These are phyloP conservation scores for Ylistrum balloti DNA, from an alignment of 1,140 invertebrate species.

Conservation along the genomic window DNA sequence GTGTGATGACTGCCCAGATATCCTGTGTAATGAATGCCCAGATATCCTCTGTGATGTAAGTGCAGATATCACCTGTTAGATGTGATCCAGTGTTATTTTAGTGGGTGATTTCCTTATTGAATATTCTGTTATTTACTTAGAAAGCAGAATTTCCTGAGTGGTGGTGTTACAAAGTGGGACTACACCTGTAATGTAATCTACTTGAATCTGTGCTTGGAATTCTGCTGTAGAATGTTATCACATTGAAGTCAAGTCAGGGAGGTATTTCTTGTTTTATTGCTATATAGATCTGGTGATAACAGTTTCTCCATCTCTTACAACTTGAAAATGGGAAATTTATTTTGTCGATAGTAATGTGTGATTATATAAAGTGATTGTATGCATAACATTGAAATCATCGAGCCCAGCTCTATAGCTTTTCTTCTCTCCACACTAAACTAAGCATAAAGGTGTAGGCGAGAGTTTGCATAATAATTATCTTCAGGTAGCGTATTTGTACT, in stretches of 20 bases:
- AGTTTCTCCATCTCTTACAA: neutral
- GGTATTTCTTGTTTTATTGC: conserved; percentile 7
- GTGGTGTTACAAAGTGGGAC: conserved; percentile 15
- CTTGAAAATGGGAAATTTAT: neutral
- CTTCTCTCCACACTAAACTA: neutral
- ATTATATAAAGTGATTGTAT: neutral
- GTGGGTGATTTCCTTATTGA: too few species aligned
- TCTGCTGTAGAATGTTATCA: neutral
- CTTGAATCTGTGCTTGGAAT: neutral
- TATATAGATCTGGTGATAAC: neutral
- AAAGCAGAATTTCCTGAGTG: too few species aligned
- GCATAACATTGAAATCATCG: neutral
- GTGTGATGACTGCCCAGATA: too few species aligned
- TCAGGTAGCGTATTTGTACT: conserved; percentile 3
- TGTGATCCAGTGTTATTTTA: too few species aligned
- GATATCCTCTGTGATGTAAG: too few species aligned
- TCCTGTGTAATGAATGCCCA: too few species aligned
- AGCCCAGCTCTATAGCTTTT: neutral
- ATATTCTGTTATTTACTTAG: neutral
- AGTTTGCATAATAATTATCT: neutral
- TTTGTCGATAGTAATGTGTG: neutral
- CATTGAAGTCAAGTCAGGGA: neutral
- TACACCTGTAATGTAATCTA: neutral
- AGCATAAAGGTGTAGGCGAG: conserved; percentile 14
- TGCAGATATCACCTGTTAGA: too few species aligned